Evolutionary conservation across 2,113 vertebrate genomes (phyloP).

Genomic region (Pachypanchax playfairii): DNA sequence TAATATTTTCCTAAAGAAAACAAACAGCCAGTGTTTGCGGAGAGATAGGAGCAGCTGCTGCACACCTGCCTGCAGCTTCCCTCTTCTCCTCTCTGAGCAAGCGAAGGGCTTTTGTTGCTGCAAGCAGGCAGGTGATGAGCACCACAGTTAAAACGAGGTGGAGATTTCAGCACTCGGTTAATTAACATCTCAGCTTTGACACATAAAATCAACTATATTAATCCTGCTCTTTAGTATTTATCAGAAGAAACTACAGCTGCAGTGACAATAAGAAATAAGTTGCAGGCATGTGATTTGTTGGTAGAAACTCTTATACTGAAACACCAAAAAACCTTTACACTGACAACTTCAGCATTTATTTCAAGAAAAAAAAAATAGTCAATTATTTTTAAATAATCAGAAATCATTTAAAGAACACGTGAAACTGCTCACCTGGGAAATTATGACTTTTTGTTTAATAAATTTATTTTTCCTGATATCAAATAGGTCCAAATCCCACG

Average conservation of each 20-base stretch:
- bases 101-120: conserved; percentile 67
- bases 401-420: too few species aligned
- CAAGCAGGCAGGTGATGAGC: conserved; percentile 63
- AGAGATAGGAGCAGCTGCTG: conserved; percentile 81
- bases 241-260: background rate
- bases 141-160: conserved; percentile 1
- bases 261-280: background rate
- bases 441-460: conserved; percentile 5
- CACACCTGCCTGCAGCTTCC: conserved; percentile 78
- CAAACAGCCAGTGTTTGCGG: conserved; percentile 82
- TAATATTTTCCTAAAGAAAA: conserved; percentile 75
- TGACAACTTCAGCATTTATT: too few species aligned
- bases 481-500: background rate
- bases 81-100: conserved; percentile 40
- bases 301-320: too few species aligned
- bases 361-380: conserved; percentile 21
- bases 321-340: too few species aligned
- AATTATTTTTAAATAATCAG: conserved; percentile 53
- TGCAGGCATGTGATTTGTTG: too few species aligned
- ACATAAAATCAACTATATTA: conserved; percentile 21
- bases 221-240: conserved; percentile 14
- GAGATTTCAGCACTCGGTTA: conserved; percentile 60
- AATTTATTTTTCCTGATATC: conserved; percentile 30
- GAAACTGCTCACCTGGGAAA: conserved; percentile 46
- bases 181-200: conserved; percentile 52